phyloP scores from a whole-genome alignment of 2,113 vertebrate genomes.

The Poeciliopsis prolifica region DNA sequence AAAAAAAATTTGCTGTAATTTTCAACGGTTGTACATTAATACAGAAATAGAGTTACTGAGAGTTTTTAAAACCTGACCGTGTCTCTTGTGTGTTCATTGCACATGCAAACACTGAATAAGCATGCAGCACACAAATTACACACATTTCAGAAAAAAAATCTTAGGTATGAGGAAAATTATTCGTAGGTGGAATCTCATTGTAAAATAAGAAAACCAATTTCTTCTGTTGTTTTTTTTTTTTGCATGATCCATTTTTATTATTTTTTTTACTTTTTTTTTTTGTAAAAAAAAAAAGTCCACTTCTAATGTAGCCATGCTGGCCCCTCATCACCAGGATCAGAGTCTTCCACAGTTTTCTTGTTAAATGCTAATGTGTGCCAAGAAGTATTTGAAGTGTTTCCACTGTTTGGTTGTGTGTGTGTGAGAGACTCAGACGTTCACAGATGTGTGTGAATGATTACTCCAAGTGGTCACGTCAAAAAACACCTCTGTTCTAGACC shows the following conservation, averaged over 20 bases:
- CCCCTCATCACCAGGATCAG: not conserved
- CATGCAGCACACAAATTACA: not conserved
- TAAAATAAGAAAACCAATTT: too few species aligned
- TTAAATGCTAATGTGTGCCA: slow-evolving; percentile 2
- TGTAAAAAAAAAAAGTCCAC: not conserved
- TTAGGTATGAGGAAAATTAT: not conserved
- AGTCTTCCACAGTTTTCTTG: slow-evolving; percentile 31
- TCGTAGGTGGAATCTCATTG: too few species aligned
- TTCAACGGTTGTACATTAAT: slow-evolving; percentile 88
- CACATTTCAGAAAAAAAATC: not conserved
- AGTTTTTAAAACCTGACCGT: slow-evolving; percentile 81
- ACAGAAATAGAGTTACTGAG: slow-evolving; percentile 86
- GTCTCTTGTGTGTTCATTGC: slow-evolving; percentile 74
- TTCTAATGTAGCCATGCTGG: not conserved
- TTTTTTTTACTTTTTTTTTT: too few species aligned
- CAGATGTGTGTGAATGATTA: not conserved
- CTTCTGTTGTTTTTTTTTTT: too few species aligned
- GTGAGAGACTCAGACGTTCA: slow-evolving; percentile 25
- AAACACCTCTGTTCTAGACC: not conserved
- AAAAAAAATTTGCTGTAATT: slow-evolving; percentile 81
- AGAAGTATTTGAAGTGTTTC: slow-evolving; percentile 23
- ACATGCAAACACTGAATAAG: not conserved
- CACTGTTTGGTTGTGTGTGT: slow-evolving; percentile 5
- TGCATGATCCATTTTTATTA: too few species aligned
- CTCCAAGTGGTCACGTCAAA: slow-evolving; percentile 18